phyloP scores from a whole-genome alignment of 2,797 vertebrate species.

The Amphiprion clarkii region DNA sequence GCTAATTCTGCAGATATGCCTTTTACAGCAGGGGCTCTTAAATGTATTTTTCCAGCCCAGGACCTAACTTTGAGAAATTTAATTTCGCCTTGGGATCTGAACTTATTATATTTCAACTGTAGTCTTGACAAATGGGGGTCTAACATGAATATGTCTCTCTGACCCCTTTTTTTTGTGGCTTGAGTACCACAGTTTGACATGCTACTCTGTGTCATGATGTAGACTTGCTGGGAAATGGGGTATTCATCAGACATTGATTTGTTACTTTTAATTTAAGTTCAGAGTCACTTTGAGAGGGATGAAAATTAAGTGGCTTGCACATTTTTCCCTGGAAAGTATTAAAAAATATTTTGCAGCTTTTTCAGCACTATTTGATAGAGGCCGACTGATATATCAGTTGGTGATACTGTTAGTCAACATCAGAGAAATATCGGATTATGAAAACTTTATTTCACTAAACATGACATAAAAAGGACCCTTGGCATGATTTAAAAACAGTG shows the following conservation, averaged over 20 bases:
- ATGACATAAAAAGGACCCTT: too few relatives aligned
- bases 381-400: too few relatives aligned
- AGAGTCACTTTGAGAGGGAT: conserved; percentile 5
- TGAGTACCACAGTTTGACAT: conserved; percentile 8
- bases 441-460: too few relatives aligned
- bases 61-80: conserved; percentile 59
- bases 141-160: conserved; percentile 32
- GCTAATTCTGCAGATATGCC: conserved; percentile 75
- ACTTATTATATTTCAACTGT: conserved; percentile 52
- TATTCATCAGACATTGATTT: neutral
- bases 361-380: neutral
- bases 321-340: neutral
- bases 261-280: neutral
- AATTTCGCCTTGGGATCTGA: conserved; percentile 59
- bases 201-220: conserved; percentile 5
- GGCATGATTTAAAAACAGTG: too few relatives aligned
- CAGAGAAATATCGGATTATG: too few relatives aligned
- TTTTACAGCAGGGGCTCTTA: conserved; percentile 62
- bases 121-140: conserved; percentile 44
- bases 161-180: conserved; percentile 15
- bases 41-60: conserved; percentile 62
- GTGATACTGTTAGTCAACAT: too few relatives aligned
- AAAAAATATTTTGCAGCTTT: neutral
- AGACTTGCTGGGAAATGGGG: neutral
- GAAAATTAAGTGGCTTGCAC: conserved; percentile 10